Percentiles rank a stretch among this genome's conserved stretches.
These are phyloP conservation scores for Tachina lurida DNA, from an alignment of 2,888 invertebrate genomes.

Conservation along the genomic window DNA sequence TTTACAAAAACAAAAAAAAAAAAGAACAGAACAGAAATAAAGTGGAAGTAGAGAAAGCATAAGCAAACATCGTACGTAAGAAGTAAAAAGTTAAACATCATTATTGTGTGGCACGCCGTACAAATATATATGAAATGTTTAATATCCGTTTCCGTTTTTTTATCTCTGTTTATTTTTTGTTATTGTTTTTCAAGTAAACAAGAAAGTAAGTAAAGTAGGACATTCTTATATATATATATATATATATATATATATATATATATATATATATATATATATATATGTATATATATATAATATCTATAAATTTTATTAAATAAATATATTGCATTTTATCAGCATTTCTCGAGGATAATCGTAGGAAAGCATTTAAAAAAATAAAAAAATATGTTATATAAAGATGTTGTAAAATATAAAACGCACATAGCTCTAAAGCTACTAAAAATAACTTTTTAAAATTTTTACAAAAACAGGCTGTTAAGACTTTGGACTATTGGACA, in stretches of 20 bases:
- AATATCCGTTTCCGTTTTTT: conserved; percentile 66
- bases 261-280: conserved; percentile 16
- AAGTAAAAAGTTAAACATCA: conserved; percentile 56
- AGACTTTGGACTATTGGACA: too few species aligned
- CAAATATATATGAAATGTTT: conserved; percentile 59
- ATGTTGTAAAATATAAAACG: not conserved
- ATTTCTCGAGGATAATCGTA: not conserved
- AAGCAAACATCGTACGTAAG: conserved; percentile 33
- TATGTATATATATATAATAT: conserved; percentile 4
- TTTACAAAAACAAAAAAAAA: not conserved
- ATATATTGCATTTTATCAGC: not conserved
- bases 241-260: not conserved
- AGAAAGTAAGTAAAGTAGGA: conserved; percentile 38
- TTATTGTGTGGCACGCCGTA: conserved; percentile 46
- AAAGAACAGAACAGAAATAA: conserved; percentile 32
- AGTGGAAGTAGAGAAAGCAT: conserved; percentile 1
- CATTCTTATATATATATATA: not conserved
- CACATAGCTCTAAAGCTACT: too few species aligned
- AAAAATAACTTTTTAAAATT: too few species aligned
- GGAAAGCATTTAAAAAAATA: conserved; percentile 42
- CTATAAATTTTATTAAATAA: conserved; percentile 3
- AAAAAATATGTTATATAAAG: too few species aligned
- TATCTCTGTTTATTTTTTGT: not conserved
- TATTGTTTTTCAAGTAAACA: conserved; percentile 29
- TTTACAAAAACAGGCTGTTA: too few species aligned